A percentile compares a stretch with the other conserved stretches of the same genome.
These are phyloP conservation scores for Psittacus erithacus DNA, from an alignment of 2,113 vertebrate species.

Conservation along the genomic window DNA sequence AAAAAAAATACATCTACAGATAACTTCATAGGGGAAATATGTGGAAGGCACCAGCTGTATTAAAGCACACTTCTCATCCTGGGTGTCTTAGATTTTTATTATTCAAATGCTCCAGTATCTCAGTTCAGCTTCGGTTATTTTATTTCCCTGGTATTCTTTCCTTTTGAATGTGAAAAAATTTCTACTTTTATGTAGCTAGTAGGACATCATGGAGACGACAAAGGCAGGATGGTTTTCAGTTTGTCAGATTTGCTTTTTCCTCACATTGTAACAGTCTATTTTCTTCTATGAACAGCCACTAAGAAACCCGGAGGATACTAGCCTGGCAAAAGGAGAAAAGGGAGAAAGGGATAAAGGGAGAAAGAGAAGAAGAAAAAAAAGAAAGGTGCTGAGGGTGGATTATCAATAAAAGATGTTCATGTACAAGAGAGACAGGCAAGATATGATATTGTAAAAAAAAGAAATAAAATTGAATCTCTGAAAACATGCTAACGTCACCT, in stretches of 20 bases:
- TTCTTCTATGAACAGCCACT: background rate
- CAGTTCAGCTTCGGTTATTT: background rate
- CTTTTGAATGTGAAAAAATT: background rate
- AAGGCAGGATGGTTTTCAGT: background rate
- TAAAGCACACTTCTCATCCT: background rate
- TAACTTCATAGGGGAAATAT: background rate
- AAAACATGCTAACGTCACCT: background rate
- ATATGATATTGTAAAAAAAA: background rate
- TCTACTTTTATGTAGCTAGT: background rate
- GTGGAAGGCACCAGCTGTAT: background rate
- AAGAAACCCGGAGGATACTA: background rate
- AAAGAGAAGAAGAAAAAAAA: background rate
- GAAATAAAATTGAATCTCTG: background rate
- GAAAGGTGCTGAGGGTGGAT: fast-evolving
- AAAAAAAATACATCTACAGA: background rate
- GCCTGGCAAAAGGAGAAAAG: background rate
- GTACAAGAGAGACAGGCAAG: background rate
- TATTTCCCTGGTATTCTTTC: background rate
- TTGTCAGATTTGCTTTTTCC: background rate
- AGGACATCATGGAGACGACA: background rate
- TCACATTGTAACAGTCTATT: background rate
- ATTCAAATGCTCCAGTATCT: background rate
- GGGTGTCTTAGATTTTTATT: background rate
- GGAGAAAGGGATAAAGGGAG: background rate
- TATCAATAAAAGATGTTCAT: background rate